Base-by-base conservation (phyloP, 2,888 invertebrate species). In the Lordiphosa andalusiaca region DNA sequence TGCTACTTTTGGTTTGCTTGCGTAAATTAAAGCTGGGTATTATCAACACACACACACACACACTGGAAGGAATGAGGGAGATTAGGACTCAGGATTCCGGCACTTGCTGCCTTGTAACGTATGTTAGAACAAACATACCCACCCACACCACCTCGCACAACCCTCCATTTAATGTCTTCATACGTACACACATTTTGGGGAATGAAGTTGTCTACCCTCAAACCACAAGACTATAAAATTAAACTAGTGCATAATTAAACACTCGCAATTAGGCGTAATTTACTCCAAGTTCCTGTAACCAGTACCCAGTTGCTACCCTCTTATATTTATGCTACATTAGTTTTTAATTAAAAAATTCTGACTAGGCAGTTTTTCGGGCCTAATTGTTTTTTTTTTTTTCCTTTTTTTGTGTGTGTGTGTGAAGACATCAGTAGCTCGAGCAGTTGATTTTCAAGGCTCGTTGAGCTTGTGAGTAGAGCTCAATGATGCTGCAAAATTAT, bases 231-330 rank as follows among this genome's bases (percentile, higher is more conserved):
- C 86, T 82, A 83, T 86, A 80, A 86, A 86, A 86, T 85, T 78
- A 85, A 86, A 86, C 82, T 84, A 84, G 81, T 81, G 84, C 81
- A 86, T 86, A 86, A 86, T 86, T 86, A 86, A 86, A 86, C 77
- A 84, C 76, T 87, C 76, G 78, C 86, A 86, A 86, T 86, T 86
- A 86, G 86, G 81, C 84, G 86, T 86, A 86, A 86, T 86, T 86
- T 86, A 84, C 83, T 85, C 80, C 67, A 55, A 57, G 66, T 44
- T 30, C 35, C 51, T 69, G 67, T 44, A 44, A 67, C 65, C 25
- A 25, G 25, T 25, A 25, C 25, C 25, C 25, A 25, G 25, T 25
- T 25, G 25, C 6, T 25, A 44, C 68, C 65, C 66, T 83, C 76
- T 30, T 30, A 75, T 83, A 83, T 85, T 86, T 84, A 84, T 82